Percentiles rank a stretch among this genome's conserved stretches.
phyloP scores from a whole-genome alignment of 2,113 vertebrate species.

The Ictalurus punctatus region DNA sequence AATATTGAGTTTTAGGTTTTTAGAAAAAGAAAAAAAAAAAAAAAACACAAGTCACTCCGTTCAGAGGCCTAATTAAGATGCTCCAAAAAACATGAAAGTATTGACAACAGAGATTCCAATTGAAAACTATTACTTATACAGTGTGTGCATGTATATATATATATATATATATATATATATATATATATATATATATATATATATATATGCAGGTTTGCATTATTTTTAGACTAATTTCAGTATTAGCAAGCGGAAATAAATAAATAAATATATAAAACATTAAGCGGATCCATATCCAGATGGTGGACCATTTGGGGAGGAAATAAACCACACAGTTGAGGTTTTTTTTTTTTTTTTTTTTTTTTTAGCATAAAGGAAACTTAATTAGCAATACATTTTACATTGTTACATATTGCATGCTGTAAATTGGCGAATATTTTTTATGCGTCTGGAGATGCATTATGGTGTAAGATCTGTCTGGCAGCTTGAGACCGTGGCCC shows the following conservation, averaged over 20 bases:
- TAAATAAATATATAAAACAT: not conserved
- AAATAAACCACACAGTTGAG: constrained; percentile 25
- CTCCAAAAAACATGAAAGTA: not conserved
- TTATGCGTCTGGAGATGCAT: constrained; percentile 5
- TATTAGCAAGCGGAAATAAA: not conserved
- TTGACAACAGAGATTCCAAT: not conserved
- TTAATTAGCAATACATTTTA: constrained; percentile 42
- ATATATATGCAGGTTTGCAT: not conserved
- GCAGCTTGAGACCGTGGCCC: constrained; percentile 5
- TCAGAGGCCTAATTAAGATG: not conserved
- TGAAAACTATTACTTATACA: not conserved
- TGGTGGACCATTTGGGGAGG: constrained; percentile 36
- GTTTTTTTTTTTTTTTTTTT: not conserved
- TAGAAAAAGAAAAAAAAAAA: not conserved
- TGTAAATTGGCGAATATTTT: constrained; percentile 6
- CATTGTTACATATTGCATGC: constrained; percentile 37
- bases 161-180: too few species aligned
- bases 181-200: too few species aligned
- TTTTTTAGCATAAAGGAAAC: constrained; percentile 33
- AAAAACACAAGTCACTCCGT: not conserved
- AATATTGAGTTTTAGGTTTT: not conserved
- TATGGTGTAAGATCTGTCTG: not conserved
- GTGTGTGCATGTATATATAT: not conserved
- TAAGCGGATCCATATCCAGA: constrained; percentile 30
- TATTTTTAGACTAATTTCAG: not conserved